These are phyloP conservation scores for Dynastes tityus DNA, from an alignment of 2,888 invertebrate genomes.

Conservation along the genomic window DNA sequence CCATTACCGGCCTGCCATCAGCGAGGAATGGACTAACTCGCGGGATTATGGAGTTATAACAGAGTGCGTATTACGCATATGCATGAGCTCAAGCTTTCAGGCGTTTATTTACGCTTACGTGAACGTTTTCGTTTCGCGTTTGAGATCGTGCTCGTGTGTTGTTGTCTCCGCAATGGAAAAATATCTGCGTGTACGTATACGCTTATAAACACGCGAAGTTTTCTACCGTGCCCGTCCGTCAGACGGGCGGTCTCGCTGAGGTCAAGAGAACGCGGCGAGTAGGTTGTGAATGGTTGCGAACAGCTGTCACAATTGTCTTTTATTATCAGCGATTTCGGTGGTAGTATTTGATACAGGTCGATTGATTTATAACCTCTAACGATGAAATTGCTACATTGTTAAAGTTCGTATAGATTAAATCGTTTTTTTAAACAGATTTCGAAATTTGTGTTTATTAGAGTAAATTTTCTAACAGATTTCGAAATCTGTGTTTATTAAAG, in stretches of 20 bases:
- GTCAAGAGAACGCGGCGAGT: conserved; percentile 20
- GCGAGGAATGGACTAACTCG: conserved; percentile 8
- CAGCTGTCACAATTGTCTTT: conserved; percentile 11
- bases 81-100: conserved; percentile 10
- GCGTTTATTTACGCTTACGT: conserved; percentile 21
- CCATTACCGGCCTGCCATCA: conserved; percentile 10
- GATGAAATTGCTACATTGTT: background rate
- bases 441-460: too few species aligned
- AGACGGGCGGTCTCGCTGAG: conserved; percentile 18
- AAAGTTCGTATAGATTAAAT: background rate
- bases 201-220: conserved; percentile 23
- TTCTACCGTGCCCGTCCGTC: conserved; percentile 9
- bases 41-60: conserved; percentile 13
- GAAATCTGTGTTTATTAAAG: too few species aligned
- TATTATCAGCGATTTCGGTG: conserved; percentile 4
- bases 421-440: too few species aligned
- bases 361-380: background rate
- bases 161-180: background rate
- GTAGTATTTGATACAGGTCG: background rate
- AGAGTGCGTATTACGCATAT: conserved; percentile 23
- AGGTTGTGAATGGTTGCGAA: conserved; percentile 11
- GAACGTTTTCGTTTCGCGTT: conserved; percentile 12
- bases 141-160: background rate
- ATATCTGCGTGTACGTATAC: background rate
- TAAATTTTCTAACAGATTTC: too few species aligned